Base-by-base conservation (phyloP, 2,888 invertebrate species). In the Euplexia lucipara region DNA sequence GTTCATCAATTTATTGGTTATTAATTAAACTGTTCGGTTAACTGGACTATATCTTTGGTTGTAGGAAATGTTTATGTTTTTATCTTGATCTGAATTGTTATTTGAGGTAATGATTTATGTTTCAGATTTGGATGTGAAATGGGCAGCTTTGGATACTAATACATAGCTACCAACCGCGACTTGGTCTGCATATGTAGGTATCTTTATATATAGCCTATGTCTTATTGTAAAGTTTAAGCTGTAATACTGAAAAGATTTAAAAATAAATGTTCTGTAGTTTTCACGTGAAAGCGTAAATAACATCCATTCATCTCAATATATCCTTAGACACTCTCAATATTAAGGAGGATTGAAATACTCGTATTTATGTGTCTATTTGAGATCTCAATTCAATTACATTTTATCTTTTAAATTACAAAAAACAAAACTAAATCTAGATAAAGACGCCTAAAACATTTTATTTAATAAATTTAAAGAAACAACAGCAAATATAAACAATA, bases 1-100 rank as follows among this genome's bases (percentile, higher is more conserved):
- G 65, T 62, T 49, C 0, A 41, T 26, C n/a, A 58, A 74, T 65
- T 65, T 74, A 69, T 73, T 68, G 34, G 39, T 67, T 57, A 60
- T 52, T 69, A 41, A 60, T 52, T 69, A 41, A 68, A 75, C 35
- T 47, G 47, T 34, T 48, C 3, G 4, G n/a, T 6, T 68, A 22
- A 45, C 49, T 16, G 16, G 18, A 30, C 16, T 0, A 20, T 30
- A 16, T 30, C 20, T 52, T n/a, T 6, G 16, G 16, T 20, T 41
- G 47, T 41, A 2, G 16, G 14, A 32, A n/a, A 49, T 16, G 35
- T 54, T 59, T 59, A 32, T 75, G 34, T 3, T 30, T 52, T 41
- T n/a, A 4, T 22, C 14, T 8, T 12, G 30, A 47, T 58, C 34
- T 58, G 14, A 10, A 1, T 16, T 22, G 16, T 7, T 18, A 35